Evolutionary conservation across 35 echinoderm and acorn worm species (phyloP).

Genomic region (Patiria miniata): DNA sequence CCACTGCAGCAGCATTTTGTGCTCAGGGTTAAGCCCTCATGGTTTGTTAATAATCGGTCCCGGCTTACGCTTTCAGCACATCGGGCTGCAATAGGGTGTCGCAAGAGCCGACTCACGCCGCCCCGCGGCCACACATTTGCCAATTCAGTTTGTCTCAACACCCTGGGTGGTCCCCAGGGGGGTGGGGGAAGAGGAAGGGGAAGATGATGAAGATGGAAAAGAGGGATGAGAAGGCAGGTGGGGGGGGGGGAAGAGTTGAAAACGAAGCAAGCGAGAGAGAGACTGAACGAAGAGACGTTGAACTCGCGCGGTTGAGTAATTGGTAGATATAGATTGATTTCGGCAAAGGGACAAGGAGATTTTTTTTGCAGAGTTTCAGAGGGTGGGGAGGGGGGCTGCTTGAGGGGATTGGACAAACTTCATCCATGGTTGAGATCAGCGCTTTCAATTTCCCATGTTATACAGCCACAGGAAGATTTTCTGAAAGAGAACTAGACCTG

Average conservation of each 20-base stretch:
- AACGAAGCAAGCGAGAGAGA: neutral
- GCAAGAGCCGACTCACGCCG: neutral
- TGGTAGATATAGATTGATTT: neutral
- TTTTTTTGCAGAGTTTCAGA: too few relatives aligned
- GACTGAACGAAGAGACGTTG: conserved; percentile 5
- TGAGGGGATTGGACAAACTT: too few relatives aligned
- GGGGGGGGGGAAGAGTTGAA: neutral
- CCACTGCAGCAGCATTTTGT: conserved; percentile 1
- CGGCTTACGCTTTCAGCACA: neutral
- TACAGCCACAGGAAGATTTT: too few relatives aligned
- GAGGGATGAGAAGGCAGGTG: neutral
- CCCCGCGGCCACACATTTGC: conserved; percentile 17
- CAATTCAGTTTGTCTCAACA: conserved; percentile 26
- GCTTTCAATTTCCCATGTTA: too few relatives aligned
- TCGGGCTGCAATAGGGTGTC: neutral
- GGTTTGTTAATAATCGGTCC: conserved; percentile 22
- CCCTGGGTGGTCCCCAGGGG: conserved; percentile 4
- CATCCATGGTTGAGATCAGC: too few relatives aligned
- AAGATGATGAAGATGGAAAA: neutral
- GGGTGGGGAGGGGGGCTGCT: too few relatives aligned
- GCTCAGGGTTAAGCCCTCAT: neutral
- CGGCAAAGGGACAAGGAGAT: neutral
- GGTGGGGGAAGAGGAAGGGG: neutral
- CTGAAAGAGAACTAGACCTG: too few relatives aligned
- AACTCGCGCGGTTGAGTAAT: neutral